These are phyloP conservation scores for Phaedon cochleariae DNA, from an alignment of 2,888 invertebrate genomes.

Conservation along the genomic window DNA sequence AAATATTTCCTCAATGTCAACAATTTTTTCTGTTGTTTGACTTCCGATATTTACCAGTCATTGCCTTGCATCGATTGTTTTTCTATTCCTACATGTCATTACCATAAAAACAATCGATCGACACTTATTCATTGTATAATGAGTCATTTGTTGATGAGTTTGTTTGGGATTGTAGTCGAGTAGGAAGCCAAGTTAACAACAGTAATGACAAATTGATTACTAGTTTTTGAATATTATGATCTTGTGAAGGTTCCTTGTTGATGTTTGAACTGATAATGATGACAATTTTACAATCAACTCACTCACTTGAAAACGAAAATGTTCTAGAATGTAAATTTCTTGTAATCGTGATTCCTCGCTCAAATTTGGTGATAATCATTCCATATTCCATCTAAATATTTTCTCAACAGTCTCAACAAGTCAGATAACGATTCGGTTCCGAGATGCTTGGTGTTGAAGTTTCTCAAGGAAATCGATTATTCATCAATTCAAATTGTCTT, in stretches of 20 bases:
- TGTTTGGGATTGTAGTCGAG: neutral
- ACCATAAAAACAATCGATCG: neutral
- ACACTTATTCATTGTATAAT: neutral
- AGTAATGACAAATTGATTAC: neutral
- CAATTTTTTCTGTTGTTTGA: neutral
- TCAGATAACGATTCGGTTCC: no score
- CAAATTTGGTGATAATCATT: no score
- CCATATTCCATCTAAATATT: no score
- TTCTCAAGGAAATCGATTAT: no score
- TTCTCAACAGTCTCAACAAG: no score
- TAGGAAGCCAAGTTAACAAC: neutral
- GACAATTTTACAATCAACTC: neutral
- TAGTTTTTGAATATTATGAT: neutral
- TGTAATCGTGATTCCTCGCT: no score
- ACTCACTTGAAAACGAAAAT: no score
- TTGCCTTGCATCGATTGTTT: conserved; percentile 1
- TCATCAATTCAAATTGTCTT: no score
- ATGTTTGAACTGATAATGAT: neutral
- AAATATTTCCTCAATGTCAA: no score
- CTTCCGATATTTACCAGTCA: neutral
- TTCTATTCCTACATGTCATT: neutral
- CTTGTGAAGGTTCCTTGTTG: neutral
- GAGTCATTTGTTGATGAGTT: conserved; percentile 1
- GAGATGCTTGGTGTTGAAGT: no score
- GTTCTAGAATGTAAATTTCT: neutral